Evolutionary conservation across 30 jellyfish, hydroid and myxozoan species (phyloP).

Genomic region (Turritopsis rubra): DNA sequence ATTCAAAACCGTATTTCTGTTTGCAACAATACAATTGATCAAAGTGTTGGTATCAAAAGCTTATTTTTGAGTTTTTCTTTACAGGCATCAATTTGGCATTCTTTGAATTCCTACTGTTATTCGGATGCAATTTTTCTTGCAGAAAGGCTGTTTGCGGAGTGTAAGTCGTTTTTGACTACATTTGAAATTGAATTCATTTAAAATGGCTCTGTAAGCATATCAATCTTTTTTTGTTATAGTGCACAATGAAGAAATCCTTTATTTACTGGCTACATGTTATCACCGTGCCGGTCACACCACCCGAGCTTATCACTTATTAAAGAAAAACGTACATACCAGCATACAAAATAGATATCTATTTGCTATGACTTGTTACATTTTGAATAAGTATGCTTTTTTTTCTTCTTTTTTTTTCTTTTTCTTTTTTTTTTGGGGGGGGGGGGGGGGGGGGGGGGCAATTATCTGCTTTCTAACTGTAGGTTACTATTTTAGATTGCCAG

Average conservation of each 20-base stretch:
- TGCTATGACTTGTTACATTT: constrained; percentile 65
- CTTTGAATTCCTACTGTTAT: constrained; percentile 60
- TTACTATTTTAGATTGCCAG: constrained; percentile 49
- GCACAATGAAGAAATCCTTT: constrained; percentile 63
- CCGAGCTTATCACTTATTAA: constrained; percentile 71
- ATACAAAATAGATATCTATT: constrained; percentile 57
- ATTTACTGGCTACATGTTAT: constrained; percentile 76
- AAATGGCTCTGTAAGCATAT: too few relatives aligned
- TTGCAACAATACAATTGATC: too few relatives aligned
- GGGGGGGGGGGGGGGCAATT: too few relatives aligned
- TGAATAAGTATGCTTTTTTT: constrained; percentile 46
- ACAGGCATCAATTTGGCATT: constrained; percentile 86
- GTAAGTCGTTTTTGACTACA: constrained; percentile 18
- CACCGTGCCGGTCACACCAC: constrained; percentile 71
- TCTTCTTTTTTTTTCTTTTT: background rate
- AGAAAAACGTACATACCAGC: constrained; percentile 40
- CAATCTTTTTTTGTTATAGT: constrained; percentile 20
- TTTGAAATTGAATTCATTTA: too few relatives aligned
- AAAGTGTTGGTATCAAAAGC: too few relatives aligned
- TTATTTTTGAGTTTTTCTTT: background rate
- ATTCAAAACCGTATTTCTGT: too few relatives aligned
- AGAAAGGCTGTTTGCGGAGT: constrained; percentile 96
- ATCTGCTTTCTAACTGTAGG: too few relatives aligned
- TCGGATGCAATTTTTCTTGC: constrained; percentile 88
- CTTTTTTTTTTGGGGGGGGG: too few relatives aligned